phyloP scores from a whole-genome alignment of 1,140 invertebrate species.

The Macrobrachium rosenbergii region DNA sequence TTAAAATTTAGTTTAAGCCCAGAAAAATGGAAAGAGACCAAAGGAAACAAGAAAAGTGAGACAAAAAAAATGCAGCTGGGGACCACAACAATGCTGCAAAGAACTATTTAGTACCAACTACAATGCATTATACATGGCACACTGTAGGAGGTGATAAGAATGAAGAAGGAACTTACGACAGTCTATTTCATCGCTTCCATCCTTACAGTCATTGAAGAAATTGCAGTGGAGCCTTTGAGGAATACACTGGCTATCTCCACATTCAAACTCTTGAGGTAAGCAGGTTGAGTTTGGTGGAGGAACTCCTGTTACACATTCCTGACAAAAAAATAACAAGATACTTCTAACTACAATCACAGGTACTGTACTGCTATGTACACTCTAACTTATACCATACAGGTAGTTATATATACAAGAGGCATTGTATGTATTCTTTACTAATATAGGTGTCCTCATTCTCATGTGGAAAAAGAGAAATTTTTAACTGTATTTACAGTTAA shows the following conservation, averaged over 20 bases:
- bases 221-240: slow-evolving; percentile 47
- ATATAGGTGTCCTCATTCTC: too few relatives aligned
- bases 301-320: slow-evolving; percentile 40
- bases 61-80: too few relatives aligned
- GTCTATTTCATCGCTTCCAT: slow-evolving; percentile 45
- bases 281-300: slow-evolving; percentile 40
- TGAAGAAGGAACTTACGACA: slow-evolving; percentile 34
- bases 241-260: slow-evolving; percentile 41
- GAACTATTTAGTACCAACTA: background rate
- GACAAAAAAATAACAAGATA: background rate
- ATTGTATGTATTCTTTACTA: too few relatives aligned
- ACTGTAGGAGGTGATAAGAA: background rate
- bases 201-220: slow-evolving; percentile 47
- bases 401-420: too few relatives aligned
- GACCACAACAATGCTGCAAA: too few relatives aligned
- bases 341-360: background rate
- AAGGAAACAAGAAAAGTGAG: too few relatives aligned
- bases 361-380: background rate
- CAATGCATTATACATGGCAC: background rate
- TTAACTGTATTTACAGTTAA: too few relatives aligned
- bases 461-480: too few relatives aligned
- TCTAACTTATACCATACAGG: background rate
- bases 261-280: background rate
- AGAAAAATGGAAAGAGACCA: too few relatives aligned
- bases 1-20: too few relatives aligned